Conservation (phyloP, 2,113 vertebrate genomes). For the Myrmecophaga tridactyla region DNA sequence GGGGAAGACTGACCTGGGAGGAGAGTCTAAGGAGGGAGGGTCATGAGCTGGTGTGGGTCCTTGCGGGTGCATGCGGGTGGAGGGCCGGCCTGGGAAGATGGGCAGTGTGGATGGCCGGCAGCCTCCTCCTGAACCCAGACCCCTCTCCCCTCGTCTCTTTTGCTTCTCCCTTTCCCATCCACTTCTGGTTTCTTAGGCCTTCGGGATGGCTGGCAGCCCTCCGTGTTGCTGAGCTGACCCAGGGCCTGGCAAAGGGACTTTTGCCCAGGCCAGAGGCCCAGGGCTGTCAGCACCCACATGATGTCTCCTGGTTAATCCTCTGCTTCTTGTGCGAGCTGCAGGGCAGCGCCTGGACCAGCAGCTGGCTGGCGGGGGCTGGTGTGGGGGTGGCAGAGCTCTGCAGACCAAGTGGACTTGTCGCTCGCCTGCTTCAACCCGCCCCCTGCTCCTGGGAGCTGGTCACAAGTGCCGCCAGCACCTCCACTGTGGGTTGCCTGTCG, state of each 20-base stretch:
- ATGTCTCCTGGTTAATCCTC: conserved; percentile 36
- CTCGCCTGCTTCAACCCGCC: not conserved
- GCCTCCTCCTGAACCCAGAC: not conserved
- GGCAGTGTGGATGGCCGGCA: not conserved
- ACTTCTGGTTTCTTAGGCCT: not conserved
- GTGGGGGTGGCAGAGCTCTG: conserved; percentile 1
- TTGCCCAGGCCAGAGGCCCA: not conserved
- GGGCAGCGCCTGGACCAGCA: conserved; percentile 35
- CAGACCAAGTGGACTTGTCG: not conserved
- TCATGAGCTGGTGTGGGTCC: not conserved
- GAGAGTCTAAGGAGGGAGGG: not conserved
- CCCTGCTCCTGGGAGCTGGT: not conserved
- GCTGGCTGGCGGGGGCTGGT: conserved; percentile 4
- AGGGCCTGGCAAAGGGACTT: conserved; percentile 16
- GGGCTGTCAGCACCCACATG: conserved; percentile 21
- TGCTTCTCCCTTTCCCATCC: not conserved
- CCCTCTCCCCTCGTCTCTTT: not conserved
- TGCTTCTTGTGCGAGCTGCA: conserved; percentile 33
- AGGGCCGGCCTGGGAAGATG: not conserved
- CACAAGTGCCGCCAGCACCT: not conserved
- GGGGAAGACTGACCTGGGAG: not conserved
- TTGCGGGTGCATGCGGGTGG: fast-evolving
- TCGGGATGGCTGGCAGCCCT: not conserved
- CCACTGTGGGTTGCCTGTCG: not conserved
- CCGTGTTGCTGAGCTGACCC: not conserved